Base-by-base conservation (phyloP, 2,888 invertebrate genomes). In the Endotricha flammealis region DNA sequence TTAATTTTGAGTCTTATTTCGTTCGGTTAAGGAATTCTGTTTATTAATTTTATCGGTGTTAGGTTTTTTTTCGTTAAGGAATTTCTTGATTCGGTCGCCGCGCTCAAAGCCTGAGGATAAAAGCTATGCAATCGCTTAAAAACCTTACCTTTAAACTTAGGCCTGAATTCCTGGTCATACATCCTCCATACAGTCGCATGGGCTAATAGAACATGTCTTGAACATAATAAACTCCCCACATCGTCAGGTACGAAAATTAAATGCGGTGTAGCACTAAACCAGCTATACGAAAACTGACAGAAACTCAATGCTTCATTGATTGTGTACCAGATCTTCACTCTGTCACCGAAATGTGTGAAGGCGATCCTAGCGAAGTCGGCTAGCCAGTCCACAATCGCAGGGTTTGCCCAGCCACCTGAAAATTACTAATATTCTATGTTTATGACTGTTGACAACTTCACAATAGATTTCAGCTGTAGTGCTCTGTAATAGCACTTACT, bases 181-280 rank as follows among this genome's bases (percentile, higher is more conserved):
- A 90, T 70, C 45, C 87, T 86, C 43, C 88, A 89, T 1, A 83
- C 88, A 47, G 76, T 83, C 0, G 89, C 90, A 53, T 92, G 92
- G 0, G 91, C 88, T 36, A 88, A 55, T 10, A 92, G 55, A 16
- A 88, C 50, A 39, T 89, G 80, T 46, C 90, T 89, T 1, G 78
- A 82, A 33, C 89, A 90, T 6, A 85, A 41, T 12, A 29, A 35
- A 6, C 22, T 13, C 8, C 29, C 34, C 3, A 35, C 13, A 6
- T 35, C 7, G 8, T 35, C 10, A 4, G 10, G 13, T 1, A 20
- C 4, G 2, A 56, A 46, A 7, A 69, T 30, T 7, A 59, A n/a
- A n/a, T n/a, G 67, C 1, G 82, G 82, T 1, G 82, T 76, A 6
- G 58, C 45, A 0, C 23, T 27, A 12, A 49, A 56, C 11, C 69